Percentiles rank a stretch among this genome's conserved stretches.
Evolutionary conservation across 2,113 vertebrate species (phyloP).

Genomic region (Bufo gargarizans): DNA sequence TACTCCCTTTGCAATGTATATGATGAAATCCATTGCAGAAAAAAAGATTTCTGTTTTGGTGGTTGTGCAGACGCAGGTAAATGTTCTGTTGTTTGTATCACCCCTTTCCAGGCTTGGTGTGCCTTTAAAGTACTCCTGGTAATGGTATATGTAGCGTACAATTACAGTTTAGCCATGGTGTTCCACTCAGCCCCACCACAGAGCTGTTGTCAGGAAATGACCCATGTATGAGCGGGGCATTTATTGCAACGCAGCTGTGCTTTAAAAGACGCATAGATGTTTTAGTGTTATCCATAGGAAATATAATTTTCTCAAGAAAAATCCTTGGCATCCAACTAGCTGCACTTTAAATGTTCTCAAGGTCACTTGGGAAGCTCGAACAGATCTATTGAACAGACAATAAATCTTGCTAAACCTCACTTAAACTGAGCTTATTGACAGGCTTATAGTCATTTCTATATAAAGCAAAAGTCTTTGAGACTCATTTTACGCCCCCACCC

Average conservation of each 20-base stretch:
- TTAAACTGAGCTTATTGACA: conserved; percentile 53
- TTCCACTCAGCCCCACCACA: not conserved
- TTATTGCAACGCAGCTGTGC: conserved; percentile 43
- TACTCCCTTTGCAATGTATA: no score
- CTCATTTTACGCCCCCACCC: conserved; percentile 30
- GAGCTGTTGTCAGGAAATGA: conserved; percentile 24
- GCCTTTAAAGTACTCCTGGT: conserved; percentile 13
- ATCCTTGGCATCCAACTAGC: conserved; percentile 47
- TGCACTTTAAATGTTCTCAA: conserved; percentile 52
- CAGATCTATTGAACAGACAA: conserved; percentile 48
- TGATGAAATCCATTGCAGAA: no score
- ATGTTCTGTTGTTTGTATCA: not conserved
- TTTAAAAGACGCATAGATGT: conserved; percentile 27
- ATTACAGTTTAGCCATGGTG: conserved; percentile 25
- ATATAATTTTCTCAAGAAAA: conserved; percentile 46
- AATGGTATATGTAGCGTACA: not conserved
- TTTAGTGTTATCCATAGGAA: conserved; percentile 41
- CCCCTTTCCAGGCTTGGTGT: not conserved
- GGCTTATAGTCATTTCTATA: conserved; percentile 43
- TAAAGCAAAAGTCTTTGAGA: conserved; percentile 35
- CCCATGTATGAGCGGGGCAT: conserved; percentile 17
- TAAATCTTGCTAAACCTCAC: conserved; percentile 54
- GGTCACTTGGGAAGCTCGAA: conserved; percentile 37
- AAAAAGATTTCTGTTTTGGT: not conserved
- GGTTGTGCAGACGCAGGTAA: not conserved